Evolutionary conservation across 37 sponge, comb jelly and placozoan genomes (phyloP).

Genomic region (Theonella swinhoei): DNA sequence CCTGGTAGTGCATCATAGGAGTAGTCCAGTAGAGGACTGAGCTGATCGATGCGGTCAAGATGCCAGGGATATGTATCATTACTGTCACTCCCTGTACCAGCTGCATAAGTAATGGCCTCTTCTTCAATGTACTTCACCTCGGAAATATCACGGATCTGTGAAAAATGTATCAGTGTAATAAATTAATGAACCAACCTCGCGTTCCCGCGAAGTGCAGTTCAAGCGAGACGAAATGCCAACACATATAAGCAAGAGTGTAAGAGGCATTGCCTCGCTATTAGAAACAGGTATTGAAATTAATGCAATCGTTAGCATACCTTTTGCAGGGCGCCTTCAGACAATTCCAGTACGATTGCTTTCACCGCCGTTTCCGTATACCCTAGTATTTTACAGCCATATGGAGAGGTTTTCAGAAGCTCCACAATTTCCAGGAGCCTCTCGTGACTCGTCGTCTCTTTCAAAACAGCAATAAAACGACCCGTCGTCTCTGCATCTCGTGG

Average conservation of each 20-base stretch:
- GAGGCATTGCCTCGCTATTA: neutral
- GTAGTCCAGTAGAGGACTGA: too few relatives aligned
- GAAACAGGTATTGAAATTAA: too few relatives aligned
- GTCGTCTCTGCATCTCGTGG: neutral
- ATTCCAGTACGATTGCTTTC: neutral
- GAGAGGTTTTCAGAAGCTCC: neutral
- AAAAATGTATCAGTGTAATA: too few relatives aligned
- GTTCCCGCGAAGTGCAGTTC: too few relatives aligned
- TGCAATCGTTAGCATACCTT: too few relatives aligned
- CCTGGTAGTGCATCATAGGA: too few relatives aligned
- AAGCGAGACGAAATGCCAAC: too few relatives aligned
- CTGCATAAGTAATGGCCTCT: slow-evolving; percentile 6
- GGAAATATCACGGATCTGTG: neutral
- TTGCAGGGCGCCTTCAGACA: slow-evolving; percentile 1
- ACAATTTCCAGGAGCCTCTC: neutral
- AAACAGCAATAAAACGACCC: slow-evolving; percentile 7
- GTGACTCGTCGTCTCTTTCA: neutral
- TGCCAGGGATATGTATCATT: slow-evolving; percentile 31
- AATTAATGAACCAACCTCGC: too few relatives aligned
- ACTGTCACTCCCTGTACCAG: neutral
- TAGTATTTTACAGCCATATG: neutral
- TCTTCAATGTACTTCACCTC: slow-evolving; percentile 36
- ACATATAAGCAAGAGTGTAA: neutral
- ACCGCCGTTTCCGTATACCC: neutral
- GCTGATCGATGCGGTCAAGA: slow-evolving; percentile 56